Conservation (phyloP, 2,113 vertebrate genomes). For the Alaudala cheleensis region DNA sequence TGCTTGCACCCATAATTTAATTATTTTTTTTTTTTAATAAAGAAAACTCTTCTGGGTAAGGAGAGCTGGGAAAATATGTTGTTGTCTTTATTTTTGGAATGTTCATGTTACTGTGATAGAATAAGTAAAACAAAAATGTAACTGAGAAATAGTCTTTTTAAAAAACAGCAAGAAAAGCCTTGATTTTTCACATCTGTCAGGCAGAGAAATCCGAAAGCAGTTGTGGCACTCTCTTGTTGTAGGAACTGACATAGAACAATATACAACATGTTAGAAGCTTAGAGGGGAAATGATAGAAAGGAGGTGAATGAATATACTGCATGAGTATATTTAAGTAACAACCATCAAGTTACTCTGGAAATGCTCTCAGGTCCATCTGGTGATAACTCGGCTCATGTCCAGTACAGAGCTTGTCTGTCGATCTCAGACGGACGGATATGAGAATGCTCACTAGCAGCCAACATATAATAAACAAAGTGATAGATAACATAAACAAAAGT, state of each 20-base stretch:
- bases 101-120: not conserved
- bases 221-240: not conserved
- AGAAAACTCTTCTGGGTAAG: not conserved
- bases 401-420: not conserved
- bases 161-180: not conserved
- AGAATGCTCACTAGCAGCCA: not conserved
- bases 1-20: not conserved
- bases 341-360: not conserved
- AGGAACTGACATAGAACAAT: not conserved
- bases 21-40: not conserved
- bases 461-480: not conserved
- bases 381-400: not conserved
- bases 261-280: not conserved
- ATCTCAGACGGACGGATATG: accelerated
- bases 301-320: not conserved
- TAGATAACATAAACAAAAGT: not conserved
- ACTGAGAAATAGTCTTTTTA: not conserved
- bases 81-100: not conserved
- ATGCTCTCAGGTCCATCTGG: not conserved
- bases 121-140: not conserved
- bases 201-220: not conserved
- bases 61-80: not conserved
- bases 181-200: not conserved
- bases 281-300: not conserved
- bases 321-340: not conserved